These are phyloP conservation scores for Arnoldichthys spilopterus DNA, from an alignment of 2,797 vertebrate species.

Conservation along the genomic window DNA sequence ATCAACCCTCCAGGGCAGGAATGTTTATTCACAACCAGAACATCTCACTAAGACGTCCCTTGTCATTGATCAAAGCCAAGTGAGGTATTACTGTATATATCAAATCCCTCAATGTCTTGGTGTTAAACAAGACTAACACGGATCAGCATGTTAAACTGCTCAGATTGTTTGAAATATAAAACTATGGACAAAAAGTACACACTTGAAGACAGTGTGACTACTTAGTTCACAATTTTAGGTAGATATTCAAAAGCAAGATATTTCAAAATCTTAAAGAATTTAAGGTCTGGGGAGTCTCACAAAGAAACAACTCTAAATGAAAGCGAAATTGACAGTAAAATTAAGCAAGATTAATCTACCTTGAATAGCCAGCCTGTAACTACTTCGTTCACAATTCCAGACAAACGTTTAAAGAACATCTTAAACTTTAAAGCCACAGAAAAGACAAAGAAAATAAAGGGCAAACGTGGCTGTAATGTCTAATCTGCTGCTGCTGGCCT, in stretches of 20 bases:
- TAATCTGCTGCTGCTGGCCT: background rate
- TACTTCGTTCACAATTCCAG: no score
- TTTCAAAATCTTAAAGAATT: no score
- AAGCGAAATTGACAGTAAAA: no score
- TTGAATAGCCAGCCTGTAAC: no score
- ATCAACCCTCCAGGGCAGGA: constrained; percentile 20
- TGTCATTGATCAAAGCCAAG: constrained; percentile 8
- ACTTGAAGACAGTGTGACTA: background rate
- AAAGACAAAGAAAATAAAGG: background rate
- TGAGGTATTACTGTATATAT: background rate
- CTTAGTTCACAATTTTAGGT: no score
- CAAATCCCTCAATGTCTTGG: background rate
- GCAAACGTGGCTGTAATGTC: background rate
- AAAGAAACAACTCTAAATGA: no score
- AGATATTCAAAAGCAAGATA: no score
- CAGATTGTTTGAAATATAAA: background rate
- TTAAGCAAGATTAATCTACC: no score
- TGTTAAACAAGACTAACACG: background rate
- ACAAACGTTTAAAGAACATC: background rate
- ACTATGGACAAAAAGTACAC: background rate
- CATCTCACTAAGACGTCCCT: constrained; percentile 3
- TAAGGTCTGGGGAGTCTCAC: no score
- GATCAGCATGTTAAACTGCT: constrained; percentile 14
- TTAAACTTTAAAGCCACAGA: background rate
- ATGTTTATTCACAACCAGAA: constrained; percentile 5